Conservation (phyloP, 1,140 invertebrate genomes). For the Ostrea edulis region DNA sequence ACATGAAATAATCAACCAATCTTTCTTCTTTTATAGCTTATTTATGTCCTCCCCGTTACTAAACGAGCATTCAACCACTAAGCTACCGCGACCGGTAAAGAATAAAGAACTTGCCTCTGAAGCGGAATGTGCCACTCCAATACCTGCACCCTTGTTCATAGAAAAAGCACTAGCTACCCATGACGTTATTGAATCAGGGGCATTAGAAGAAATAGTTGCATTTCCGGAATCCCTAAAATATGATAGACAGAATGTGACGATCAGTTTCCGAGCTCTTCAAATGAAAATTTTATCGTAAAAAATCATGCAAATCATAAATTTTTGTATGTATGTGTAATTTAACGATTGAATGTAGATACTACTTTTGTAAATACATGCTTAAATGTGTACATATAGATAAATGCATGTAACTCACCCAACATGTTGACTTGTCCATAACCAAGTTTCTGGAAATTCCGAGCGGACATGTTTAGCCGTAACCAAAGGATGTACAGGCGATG, state of each 20-base stretch:
- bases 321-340: no score
- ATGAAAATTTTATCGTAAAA: no score
- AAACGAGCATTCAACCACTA: background rate
- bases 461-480: background rate
- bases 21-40: no score
- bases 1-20: no score
- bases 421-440: background rate
- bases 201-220: constrained; percentile 70
- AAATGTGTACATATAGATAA: background rate
- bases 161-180: constrained; percentile 97
- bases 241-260: background rate
- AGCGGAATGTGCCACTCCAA: constrained; percentile 88
- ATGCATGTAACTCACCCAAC: background rate
- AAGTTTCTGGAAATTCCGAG: background rate
- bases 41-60: no score
- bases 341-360: no score
- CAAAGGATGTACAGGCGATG: background rate
- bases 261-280: no score
- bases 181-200: constrained; percentile 94
- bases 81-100: background rate
- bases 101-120: constrained; percentile 80
- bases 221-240: background rate
- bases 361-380: background rate
- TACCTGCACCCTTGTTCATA: constrained; percentile 89
- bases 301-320: no score